phyloP scores from a whole-genome alignment of 2,797 vertebrate genomes.

The Apodemus agrarius region DNA sequence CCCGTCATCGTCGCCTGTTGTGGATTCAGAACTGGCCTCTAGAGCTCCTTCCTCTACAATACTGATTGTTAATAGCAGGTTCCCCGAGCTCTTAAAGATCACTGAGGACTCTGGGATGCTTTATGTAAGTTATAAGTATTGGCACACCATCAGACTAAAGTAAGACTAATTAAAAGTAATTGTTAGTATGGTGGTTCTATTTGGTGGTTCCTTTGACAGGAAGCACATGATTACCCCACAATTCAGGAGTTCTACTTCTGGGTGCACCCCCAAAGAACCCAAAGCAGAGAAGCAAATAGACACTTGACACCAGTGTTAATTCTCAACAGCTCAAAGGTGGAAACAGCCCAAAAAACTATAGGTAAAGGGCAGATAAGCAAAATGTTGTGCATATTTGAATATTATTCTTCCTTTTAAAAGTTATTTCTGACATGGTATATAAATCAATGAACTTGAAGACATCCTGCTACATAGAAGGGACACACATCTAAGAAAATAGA shows the following conservation, averaged over 20 bases:
- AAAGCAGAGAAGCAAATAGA: neutral
- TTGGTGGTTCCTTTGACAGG: neutral
- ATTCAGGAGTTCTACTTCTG: neutral
- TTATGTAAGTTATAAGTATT: neutral
- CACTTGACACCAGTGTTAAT: neutral
- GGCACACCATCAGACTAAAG: slow-evolving; percentile 7
- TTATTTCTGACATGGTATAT: neutral
- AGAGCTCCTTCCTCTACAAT: neutral
- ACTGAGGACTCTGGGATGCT: neutral
- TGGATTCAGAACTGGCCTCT: neutral
- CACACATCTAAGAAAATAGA: neutral
- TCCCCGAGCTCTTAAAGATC: neutral
- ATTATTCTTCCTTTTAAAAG: neutral
- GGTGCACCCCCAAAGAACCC: neutral
- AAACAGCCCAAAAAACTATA: neutral
- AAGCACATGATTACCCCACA: neutral
- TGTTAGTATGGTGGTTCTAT: neutral
- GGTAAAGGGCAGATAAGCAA: neutral
- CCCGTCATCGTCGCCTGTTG: neutral
- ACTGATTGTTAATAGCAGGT: neutral
- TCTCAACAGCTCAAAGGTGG: neutral
- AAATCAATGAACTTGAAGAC: neutral
- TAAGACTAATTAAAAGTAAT: neutral
- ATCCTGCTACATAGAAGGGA: neutral
- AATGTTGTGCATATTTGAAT: neutral